These are phyloP conservation scores for Maccullochella peelii DNA, from an alignment of 2,113 vertebrate species.

Conservation along the genomic window DNA sequence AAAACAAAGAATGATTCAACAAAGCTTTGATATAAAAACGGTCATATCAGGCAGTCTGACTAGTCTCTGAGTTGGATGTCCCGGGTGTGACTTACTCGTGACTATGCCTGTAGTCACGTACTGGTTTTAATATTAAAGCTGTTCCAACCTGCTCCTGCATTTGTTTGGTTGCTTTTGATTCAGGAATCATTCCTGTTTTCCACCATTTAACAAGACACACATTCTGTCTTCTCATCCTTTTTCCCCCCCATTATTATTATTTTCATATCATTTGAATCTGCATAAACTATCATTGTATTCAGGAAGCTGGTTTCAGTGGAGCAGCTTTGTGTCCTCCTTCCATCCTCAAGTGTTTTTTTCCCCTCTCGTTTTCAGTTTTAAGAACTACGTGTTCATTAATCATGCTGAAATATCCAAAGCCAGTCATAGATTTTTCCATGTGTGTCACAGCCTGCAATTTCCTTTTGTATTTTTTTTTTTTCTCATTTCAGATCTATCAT, in stretches of 20 bases:
- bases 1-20: background rate
- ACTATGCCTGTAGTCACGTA: background rate
- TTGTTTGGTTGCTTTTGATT: background rate
- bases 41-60: background rate
- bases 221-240: background rate
- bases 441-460: constrained; percentile 27
- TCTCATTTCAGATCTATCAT: constrained; percentile 94
- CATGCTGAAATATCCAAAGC: background rate
- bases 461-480: constrained; percentile 41
- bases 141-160: background rate
- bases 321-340: constrained; percentile 6
- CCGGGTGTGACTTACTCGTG: background rate
- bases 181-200: background rate
- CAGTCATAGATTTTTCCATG: constrained; percentile 8
- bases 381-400: constrained; percentile 22
- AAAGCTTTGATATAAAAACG: constrained; percentile 11
- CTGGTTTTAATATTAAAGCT: background rate
- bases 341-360: background rate
- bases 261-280: background rate
- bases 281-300: background rate
- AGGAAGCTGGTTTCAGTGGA: background rate
- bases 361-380: background rate
- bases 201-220: background rate
- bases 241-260: background rate
- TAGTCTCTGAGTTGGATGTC: background rate